phyloP scores from a whole-genome alignment of 2,797 vertebrate species.

The Falco naumanni region DNA sequence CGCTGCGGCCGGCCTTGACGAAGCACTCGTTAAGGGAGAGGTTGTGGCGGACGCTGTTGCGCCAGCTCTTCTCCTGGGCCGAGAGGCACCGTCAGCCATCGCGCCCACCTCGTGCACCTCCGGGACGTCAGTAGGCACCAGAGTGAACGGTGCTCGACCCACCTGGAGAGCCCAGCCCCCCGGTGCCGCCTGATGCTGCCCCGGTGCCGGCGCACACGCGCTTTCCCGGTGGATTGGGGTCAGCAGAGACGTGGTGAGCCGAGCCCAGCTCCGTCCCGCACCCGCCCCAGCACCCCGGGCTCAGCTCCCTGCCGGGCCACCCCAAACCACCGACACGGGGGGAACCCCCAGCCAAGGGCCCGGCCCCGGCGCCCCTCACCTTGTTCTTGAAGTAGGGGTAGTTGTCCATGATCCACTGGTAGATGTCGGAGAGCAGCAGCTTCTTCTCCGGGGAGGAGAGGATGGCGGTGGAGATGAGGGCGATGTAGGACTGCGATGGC shows the following conservation, averaged over 20 bases:
- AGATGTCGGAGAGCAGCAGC: constrained; percentile 86
- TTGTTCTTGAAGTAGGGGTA: constrained; percentile 89
- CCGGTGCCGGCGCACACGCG: fast-evolving
- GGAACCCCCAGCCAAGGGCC: no score
- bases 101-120: fast-evolving
- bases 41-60: constrained; percentile 88
- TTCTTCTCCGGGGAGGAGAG: constrained; percentile 85
- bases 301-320: background rate
- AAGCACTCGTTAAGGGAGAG: constrained; percentile 88
- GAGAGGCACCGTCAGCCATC: background rate
- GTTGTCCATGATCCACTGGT: constrained; percentile 90
- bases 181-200: fast-evolving
- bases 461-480: constrained; percentile 86
- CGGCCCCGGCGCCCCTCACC: constrained; percentile 2
- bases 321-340: fast-evolving
- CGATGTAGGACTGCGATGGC: constrained; percentile 85
- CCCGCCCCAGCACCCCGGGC: fast-evolving
- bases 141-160: fast-evolving
- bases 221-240: fast-evolving
- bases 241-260: fast-evolving
- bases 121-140: background rate
- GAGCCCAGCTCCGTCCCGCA: background rate
- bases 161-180: fast-evolving
- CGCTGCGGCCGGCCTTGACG: constrained; percentile 85
- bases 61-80: constrained; percentile 87